These are phyloP conservation scores for Allacma fusca DNA, from an alignment of 2,888 invertebrate genomes.

Conservation along the genomic window DNA sequence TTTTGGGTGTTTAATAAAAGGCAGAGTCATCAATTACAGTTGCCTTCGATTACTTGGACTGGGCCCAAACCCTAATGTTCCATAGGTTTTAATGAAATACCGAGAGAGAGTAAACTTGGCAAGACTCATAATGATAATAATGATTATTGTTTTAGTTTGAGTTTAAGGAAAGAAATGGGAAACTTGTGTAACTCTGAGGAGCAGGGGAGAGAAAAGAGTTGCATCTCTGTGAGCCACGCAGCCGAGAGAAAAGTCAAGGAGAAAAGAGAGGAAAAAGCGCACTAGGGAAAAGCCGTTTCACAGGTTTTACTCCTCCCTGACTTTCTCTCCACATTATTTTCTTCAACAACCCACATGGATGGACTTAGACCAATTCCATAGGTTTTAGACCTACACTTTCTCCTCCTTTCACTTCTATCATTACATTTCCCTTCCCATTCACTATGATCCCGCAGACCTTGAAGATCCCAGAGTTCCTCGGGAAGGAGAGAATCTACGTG, in stretches of 20 bases:
- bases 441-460: too few species aligned
- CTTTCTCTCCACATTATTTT: slow-evolving; percentile 10
- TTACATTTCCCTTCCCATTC: neutral
- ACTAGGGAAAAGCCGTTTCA: slow-evolving; percentile 33
- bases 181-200: slow-evolving; percentile 1
- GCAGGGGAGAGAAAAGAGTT: neutral
- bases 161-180: slow-evolving; percentile 4
- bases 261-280: slow-evolving; percentile 26
- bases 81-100: neutral
- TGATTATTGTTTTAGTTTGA: slow-evolving; percentile 28
- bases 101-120: slow-evolving; percentile 6
- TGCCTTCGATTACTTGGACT: neutral
- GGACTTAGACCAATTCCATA: neutral
- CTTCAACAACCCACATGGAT: neutral
- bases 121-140: slow-evolving; percentile 36
- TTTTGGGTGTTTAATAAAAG: neutral
- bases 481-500: too few species aligned
- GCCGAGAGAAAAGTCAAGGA: neutral
- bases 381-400: neutral
- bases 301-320: neutral
- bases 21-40: slow-evolving; percentile 1
- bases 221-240: neutral
- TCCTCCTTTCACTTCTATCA: neutral
- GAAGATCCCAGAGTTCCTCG: too few species aligned
- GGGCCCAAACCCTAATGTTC: neutral